Evolutionary conservation across 2,113 vertebrate genomes (phyloP).

Genomic region (Actinemys pallida): DNA sequence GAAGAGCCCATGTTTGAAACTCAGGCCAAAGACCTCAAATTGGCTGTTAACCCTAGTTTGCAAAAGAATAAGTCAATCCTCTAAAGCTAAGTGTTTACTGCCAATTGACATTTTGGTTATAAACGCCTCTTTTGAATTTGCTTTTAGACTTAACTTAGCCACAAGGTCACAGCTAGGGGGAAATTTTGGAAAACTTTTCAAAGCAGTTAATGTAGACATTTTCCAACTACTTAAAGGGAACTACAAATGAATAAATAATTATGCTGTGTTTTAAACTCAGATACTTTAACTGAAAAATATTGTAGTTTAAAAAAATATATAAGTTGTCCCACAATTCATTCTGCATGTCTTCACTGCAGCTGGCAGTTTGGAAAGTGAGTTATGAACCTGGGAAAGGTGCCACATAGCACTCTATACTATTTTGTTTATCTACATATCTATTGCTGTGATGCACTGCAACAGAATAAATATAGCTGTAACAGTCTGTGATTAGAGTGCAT

Average conservation of each 20-base stretch:
- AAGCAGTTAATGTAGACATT: constrained; percentile 23
- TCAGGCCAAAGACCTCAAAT: not conserved
- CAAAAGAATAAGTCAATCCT: not conserved
- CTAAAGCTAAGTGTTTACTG: not conserved
- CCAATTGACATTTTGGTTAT: not conserved
- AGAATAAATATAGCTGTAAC: not conserved
- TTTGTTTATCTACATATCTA: constrained; percentile 49
- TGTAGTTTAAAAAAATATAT: constrained; percentile 33
- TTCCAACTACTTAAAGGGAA: constrained; percentile 50
- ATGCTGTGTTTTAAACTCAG: not conserved
- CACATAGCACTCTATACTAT: not conserved
- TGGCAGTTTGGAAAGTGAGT: constrained; percentile 55
- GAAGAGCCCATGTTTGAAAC: accelerated
- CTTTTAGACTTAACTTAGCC: constrained; percentile 45
- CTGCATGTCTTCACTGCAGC: constrained; percentile 41
- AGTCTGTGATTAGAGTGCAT: constrained; percentile 48
- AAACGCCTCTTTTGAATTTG: not conserved
- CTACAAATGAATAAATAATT: constrained; percentile 71
- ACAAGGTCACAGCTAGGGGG: constrained; percentile 17
- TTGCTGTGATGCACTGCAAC: constrained; percentile 60
- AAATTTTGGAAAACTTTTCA: constrained; percentile 51
- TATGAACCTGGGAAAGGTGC: constrained; percentile 48
- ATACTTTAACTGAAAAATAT: constrained; percentile 57
- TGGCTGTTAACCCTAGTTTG: accelerated
- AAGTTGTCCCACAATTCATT: constrained; percentile 23